Conservation (phyloP, 2,888 invertebrate genomes). For the Andrena hattorfiana region DNA sequence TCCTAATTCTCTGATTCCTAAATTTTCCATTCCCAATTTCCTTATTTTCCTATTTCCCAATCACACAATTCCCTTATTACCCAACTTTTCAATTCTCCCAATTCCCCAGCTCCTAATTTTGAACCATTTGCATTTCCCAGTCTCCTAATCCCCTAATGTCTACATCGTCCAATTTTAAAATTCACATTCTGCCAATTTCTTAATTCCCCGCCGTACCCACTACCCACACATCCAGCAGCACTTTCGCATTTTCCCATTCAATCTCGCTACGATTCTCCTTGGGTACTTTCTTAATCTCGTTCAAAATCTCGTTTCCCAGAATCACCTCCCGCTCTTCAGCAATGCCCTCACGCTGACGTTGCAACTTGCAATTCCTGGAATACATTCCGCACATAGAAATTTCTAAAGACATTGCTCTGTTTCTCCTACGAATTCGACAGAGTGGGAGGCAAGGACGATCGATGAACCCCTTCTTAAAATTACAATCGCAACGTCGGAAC, state of each 20-base stretch:
- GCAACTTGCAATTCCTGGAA: too few species aligned
- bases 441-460: not conserved
- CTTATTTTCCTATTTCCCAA: not conserved
- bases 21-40: not conserved
- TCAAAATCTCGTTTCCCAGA: too few species aligned
- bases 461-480: constrained; percentile 1
- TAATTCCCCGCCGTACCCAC: not conserved
- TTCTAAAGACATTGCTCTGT: not conserved
- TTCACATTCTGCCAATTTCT: not conserved
- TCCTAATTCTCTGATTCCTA: not conserved
- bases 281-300: too few species aligned
- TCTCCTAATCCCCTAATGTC: not conserved
- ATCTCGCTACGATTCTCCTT: too few species aligned
- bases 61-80: not conserved
- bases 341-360: too few species aligned
- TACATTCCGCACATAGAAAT: too few species aligned
- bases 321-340: too few species aligned
- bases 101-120: not conserved
- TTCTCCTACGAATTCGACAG: not conserved
- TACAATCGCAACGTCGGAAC: not conserved
- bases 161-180: too few species aligned
- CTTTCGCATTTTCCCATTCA: too few species aligned
- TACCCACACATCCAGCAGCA: too few species aligned
- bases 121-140: not conserved
- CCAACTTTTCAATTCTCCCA: not conserved